phyloP scores from a whole-genome alignment of 1,140 invertebrate genomes.

The Meloidogyne floridensis region DNA sequence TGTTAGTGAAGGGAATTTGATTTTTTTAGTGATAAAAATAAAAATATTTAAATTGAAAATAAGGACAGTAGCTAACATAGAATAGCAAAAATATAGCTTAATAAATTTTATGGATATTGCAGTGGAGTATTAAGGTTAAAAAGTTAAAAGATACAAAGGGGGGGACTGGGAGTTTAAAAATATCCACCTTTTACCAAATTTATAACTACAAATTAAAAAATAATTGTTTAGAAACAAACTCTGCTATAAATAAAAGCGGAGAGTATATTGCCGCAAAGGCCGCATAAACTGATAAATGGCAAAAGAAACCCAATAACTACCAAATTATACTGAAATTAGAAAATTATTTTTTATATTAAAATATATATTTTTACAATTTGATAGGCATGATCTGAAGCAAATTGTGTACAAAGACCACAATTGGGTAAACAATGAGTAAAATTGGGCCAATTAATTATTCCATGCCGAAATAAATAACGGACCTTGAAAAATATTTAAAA shows the following conservation, averaged over 20 bases:
- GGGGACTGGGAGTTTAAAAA: too few species aligned
- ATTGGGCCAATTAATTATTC: slow-evolving; percentile 53
- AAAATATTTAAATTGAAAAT: too few species aligned
- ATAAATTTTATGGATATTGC: too few species aligned
- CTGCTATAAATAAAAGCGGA: slow-evolving; percentile 60
- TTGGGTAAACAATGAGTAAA: slow-evolving; percentile 53
- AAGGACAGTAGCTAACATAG: too few species aligned
- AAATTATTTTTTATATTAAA: neutral
- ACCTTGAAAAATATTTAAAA: slow-evolving; percentile 19
- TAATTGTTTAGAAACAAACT: neutral
- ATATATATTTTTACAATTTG: neutral
- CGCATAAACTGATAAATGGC: slow-evolving; percentile 57
- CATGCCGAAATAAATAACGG: slow-evolving; percentile 40
- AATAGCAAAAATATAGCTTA: too few species aligned
- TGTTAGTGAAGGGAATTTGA: too few species aligned
- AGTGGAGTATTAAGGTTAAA: too few species aligned
- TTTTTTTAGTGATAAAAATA: too few species aligned
- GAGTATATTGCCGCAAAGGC: slow-evolving; percentile 58
- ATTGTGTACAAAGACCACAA: slow-evolving; percentile 43
- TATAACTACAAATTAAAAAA: neutral
- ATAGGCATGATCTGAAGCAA: slow-evolving; percentile 46
- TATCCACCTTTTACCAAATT: too few species aligned
- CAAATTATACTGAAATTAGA: slow-evolving; percentile 52
- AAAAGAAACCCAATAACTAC: slow-evolving; percentile 58
- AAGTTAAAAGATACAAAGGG: too few species aligned